phyloP scores from a whole-genome alignment of 1,140 invertebrate species.

The Lordiphosa stackelbergi region DNA sequence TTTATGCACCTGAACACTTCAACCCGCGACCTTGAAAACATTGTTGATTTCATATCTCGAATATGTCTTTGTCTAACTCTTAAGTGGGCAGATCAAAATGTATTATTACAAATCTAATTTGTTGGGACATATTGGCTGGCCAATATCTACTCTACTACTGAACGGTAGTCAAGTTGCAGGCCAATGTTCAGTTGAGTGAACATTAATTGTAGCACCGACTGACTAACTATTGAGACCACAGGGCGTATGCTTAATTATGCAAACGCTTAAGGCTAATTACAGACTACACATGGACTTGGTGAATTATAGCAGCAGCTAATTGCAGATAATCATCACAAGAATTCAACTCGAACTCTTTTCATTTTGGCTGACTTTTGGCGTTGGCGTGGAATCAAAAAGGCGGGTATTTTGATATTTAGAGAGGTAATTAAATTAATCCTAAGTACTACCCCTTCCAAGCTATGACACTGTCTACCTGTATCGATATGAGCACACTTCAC shows the following conservation, averaged over 20 bases:
- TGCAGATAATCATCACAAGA: constrained; percentile 52
- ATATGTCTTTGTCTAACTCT: constrained; percentile 39
- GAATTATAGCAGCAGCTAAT: constrained; percentile 56
- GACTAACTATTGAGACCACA: constrained; percentile 43
- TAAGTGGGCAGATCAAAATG: constrained; percentile 27
- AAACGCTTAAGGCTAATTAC: constrained; percentile 62
- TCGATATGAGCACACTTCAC: no score
- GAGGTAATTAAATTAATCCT: no score
- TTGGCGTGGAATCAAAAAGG: constrained; percentile 15
- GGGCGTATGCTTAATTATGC: constrained; percentile 74
- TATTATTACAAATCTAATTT: constrained; percentile 56
- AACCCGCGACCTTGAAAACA: constrained; percentile 41
- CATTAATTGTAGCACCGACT: constrained; percentile 36
- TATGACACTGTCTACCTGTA: no score
- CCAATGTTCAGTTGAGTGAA: constrained; percentile 39
- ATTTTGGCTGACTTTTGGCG: constrained; percentile 18
- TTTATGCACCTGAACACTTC: constrained; percentile 18
- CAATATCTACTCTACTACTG: constrained; percentile 11
- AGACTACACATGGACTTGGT: constrained; percentile 14
- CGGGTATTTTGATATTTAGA: not conserved
- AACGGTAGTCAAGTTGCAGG: constrained; percentile 43
- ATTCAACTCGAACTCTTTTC: constrained; percentile 53
- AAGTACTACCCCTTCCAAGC: no score
- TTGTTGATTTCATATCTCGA: constrained; percentile 53
- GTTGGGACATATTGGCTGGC: constrained; percentile 31